A percentile compares a stretch with the other conserved stretches of the same genome.
Conservation (phyloP, 2,888 invertebrate species). For the Arenicola marina region DNA sequence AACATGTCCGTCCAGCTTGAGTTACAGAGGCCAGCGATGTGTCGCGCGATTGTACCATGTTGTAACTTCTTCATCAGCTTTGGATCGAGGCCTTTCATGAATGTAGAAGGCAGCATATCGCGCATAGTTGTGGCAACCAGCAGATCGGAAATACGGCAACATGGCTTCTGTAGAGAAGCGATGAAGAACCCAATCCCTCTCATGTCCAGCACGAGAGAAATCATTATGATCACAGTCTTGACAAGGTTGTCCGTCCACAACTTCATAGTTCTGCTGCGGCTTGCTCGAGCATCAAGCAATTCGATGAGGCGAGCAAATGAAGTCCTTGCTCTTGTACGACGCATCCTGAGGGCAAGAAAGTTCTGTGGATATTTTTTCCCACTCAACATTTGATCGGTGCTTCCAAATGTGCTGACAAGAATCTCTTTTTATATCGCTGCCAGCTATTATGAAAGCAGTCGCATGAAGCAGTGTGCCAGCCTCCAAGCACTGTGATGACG, state of each 20-base stretch:
- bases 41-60: slow-evolving; percentile 1
- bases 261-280: slow-evolving; percentile 3
- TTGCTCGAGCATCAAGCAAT: slow-evolving; percentile 2
- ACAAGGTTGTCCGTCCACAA: background rate
- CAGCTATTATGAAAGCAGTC: slow-evolving; percentile 6
- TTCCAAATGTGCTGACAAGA: slow-evolving; percentile 4
- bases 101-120: background rate
- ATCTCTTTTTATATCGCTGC: slow-evolving; percentile 4
- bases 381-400: slow-evolving; percentile 2
- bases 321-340: background rate
- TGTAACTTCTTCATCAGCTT: slow-evolving; percentile 2
- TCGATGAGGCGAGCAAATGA: slow-evolving; percentile 8
- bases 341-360: background rate
- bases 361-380: slow-evolving; percentile 5
- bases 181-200: slow-evolving; percentile 8
- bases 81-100: slow-evolving; percentile 2
- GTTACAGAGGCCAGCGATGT: slow-evolving; percentile 7
- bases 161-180: slow-evolving; percentile 3
- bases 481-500: slow-evolving; percentile 1
- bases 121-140: slow-evolving; percentile 6
- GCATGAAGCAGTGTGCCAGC: background rate
- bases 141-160: slow-evolving; percentile 5
- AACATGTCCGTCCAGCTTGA: slow-evolving; percentile 16
- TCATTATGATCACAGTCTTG: slow-evolving; percentile 1
- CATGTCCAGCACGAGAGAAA: slow-evolving; percentile 6